phyloP scores from a whole-genome alignment of 2,113 vertebrate species.

The Alces alces region DNA sequence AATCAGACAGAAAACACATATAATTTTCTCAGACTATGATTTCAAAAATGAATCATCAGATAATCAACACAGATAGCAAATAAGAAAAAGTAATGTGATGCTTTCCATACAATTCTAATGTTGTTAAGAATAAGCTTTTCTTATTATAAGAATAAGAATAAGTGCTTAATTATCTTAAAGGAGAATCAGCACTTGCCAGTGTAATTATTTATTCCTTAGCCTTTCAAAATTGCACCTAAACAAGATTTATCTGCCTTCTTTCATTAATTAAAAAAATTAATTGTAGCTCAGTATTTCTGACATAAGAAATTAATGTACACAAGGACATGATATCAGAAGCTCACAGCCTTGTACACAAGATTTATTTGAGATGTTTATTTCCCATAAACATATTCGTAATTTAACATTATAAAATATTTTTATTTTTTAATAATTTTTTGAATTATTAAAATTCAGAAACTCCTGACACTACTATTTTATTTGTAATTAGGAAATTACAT shows the following conservation, averaged over 20 bases:
- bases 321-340: neutral
- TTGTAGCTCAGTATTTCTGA: neutral
- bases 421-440: neutral
- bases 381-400: neutral
- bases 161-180: neutral
- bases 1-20: neutral
- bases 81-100: neutral
- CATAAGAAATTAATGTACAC: neutral
- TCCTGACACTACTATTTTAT: neutral
- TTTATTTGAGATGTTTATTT: neutral
- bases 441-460: neutral
- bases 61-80: neutral
- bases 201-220: neutral
- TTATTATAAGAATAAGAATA: too few relatives aligned
- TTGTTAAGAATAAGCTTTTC: neutral
- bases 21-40: neutral
- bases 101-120: neutral
- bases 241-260: neutral
- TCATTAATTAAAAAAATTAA: neutral
- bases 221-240: neutral
- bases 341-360: neutral
- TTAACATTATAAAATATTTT: neutral
- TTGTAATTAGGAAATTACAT: neutral
- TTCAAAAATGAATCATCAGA: neutral
- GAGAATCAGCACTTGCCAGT: neutral